phyloP scores from a whole-genome alignment of 2,113 vertebrate genomes.

The Ptilonorhynchus violaceus region DNA sequence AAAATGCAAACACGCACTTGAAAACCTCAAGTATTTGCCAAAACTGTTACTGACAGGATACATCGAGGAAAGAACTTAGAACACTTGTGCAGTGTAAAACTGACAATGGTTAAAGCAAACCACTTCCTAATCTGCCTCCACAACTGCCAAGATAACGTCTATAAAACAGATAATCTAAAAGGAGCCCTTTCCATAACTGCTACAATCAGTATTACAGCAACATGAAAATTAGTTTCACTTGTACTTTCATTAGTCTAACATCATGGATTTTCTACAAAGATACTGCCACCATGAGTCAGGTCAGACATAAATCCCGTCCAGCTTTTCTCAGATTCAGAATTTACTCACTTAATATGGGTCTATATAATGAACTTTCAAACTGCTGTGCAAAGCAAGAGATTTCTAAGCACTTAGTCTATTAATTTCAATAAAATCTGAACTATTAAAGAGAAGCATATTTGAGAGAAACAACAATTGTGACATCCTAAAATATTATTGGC shows the following conservation, averaged over 20 bases:
- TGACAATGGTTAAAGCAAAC: background rate
- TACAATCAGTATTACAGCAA: background rate
- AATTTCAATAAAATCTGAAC: background rate
- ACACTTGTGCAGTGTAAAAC: background rate
- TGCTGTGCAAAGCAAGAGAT: background rate
- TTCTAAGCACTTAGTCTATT: background rate
- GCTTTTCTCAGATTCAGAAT: background rate
- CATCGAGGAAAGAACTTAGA: background rate
- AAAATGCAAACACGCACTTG: background rate
- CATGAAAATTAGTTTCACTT: background rate
- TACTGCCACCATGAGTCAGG: slow-evolving; percentile 31
- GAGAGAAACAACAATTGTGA: background rate
- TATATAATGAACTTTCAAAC: background rate
- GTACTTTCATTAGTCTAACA: background rate
- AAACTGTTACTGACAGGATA: background rate
- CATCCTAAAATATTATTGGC: background rate
- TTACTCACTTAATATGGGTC: background rate
- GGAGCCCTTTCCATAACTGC: background rate
- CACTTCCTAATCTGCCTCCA: background rate
- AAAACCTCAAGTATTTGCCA: background rate
- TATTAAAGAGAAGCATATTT: background rate
- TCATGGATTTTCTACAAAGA: background rate
- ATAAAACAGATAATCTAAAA: background rate
- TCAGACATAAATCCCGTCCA: background rate
- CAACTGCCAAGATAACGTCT: background rate